phyloP scores from a whole-genome alignment of 2,888 invertebrate species.

The Timema podura region DNA sequence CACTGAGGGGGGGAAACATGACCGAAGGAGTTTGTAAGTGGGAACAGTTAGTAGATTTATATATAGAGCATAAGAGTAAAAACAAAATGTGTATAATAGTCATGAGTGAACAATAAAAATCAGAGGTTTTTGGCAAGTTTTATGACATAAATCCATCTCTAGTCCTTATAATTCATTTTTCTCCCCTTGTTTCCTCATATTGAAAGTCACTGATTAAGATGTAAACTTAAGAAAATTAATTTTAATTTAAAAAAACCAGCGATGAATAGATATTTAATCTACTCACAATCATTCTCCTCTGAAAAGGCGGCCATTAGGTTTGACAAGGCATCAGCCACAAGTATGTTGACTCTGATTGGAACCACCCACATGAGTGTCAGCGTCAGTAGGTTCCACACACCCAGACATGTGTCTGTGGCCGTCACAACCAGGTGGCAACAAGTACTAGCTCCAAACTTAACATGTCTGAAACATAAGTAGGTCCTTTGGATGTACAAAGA shows the following conservation, averaged over 20 bases:
- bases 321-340: slow-evolving; percentile 59
- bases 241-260: slow-evolving; percentile 20
- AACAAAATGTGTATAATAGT: too few species aligned
- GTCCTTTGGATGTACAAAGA: too few species aligned
- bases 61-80: too few species aligned
- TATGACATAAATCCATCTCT: not conserved
- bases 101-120: too few species aligned
- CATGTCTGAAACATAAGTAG: slow-evolving; percentile 39
- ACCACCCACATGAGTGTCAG: slow-evolving; percentile 68
- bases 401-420: slow-evolving; percentile 54
- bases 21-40: too few species aligned
- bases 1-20: slow-evolving; percentile 48
- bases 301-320: slow-evolving; percentile 67
- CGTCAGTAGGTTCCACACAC: slow-evolving; percentile 69
- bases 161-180: too few species aligned
- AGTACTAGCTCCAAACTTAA: slow-evolving; percentile 56
- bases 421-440: slow-evolving; percentile 57
- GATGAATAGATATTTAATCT: slow-evolving; percentile 7
- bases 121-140: too few species aligned
- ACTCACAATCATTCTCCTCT: slow-evolving; percentile 58
- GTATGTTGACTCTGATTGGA: slow-evolving; percentile 46
- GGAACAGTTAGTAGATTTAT: too few species aligned
- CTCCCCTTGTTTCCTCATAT: too few species aligned
- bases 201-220: not conserved
- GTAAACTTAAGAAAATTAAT: not conserved